A percentile compares a stretch with the other conserved stretches of the same genome.
Conservation (phyloP, 2,797 vertebrate genomes). For the Rachycentron canadum region DNA sequence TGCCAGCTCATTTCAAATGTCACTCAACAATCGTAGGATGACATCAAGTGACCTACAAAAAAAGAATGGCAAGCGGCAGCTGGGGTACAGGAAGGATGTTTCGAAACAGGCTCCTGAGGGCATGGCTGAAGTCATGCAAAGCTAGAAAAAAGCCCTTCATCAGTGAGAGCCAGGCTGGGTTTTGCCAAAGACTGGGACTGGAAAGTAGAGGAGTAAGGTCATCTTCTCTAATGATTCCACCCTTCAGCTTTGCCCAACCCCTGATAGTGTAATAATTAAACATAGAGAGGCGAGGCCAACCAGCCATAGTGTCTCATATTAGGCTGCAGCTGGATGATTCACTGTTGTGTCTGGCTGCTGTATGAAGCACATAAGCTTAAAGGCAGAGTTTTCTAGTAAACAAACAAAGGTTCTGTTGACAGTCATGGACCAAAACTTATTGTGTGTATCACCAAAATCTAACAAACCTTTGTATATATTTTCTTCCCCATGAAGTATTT, state of each 20-base stretch:
- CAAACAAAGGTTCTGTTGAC: no score
- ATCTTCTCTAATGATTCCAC: neutral
- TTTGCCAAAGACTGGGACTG: neutral
- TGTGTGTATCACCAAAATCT: neutral
- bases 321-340: slow-evolving; percentile 7
- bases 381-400: no score
- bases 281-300: no score
- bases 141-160: no score
- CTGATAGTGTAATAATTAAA: no score
- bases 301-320: neutral
- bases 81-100: neutral
- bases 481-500: neutral
- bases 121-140: no score
- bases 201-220: neutral
- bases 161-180: no score
- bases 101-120: neutral
- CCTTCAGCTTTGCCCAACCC: neutral
- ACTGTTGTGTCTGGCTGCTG: neutral
- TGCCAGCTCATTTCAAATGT: neutral
- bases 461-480: neutral
- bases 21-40: neutral
- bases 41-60: neutral
- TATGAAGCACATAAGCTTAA: neutral
- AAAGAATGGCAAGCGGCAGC: neutral
- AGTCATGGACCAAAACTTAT: neutral